Evolutionary conservation across 2,113 vertebrate genomes (phyloP).

Genomic region (Labrus mixtus): DNA sequence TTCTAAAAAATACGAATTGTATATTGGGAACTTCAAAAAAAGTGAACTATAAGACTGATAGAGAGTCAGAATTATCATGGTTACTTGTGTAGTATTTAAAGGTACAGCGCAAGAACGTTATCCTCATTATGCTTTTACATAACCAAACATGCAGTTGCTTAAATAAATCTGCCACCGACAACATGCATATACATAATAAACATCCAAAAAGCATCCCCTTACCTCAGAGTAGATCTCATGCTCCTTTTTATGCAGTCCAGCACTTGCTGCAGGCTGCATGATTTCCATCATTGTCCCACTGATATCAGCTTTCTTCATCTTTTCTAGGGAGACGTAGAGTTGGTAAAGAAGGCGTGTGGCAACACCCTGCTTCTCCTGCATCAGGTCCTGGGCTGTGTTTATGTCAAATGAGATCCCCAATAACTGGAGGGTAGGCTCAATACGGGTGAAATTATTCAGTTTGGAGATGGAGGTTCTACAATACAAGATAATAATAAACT

Average conservation of each 20-base stretch:
- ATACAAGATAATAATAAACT: neutral
- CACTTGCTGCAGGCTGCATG: slow-evolving; percentile 78
- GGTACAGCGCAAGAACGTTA: rapidly evolving
- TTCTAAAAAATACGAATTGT: neutral
- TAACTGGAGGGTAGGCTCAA: slow-evolving; percentile 89
- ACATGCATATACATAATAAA: neutral
- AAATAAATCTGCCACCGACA: neutral
- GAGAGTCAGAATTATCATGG: neutral
- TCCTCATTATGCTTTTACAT: too few relatives aligned
- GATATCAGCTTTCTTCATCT: slow-evolving; percentile 85
- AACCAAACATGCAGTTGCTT: neutral
- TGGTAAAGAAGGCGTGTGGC: slow-evolving; percentile 91
- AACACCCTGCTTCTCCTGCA: slow-evolving; percentile 88
- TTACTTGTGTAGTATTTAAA: neutral
- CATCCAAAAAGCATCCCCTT: slow-evolving; percentile 19
- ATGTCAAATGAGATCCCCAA: slow-evolving; percentile 90
- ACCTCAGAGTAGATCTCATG: slow-evolving; percentile 86
- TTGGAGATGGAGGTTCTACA: slow-evolving; percentile 86
- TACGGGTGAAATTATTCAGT: slow-evolving; percentile 91
- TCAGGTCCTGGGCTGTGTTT: slow-evolving; percentile 86
- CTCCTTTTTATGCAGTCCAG: slow-evolving; percentile 79
- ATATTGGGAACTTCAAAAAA: neutral
- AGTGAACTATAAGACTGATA: neutral
- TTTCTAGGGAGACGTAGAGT: slow-evolving; percentile 89
- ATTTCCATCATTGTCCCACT: slow-evolving; percentile 81